Conservation (phyloP, 1,140 invertebrate genomes). For the Drosophila nebulosa region DNA sequence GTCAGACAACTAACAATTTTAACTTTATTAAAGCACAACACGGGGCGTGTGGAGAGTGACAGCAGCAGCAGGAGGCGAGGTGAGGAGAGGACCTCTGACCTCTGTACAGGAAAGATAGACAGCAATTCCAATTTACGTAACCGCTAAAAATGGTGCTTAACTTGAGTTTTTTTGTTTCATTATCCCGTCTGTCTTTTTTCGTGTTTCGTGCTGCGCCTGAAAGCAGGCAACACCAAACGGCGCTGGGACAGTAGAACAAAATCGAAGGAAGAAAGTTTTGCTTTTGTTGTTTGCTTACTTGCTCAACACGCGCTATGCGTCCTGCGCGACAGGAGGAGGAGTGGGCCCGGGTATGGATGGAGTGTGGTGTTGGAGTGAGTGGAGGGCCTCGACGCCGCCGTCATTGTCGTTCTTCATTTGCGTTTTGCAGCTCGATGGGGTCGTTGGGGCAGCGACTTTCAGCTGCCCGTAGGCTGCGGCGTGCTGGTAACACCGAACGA, state of each 20-base stretch:
- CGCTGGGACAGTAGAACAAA: background rate
- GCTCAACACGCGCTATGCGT: conserved; percentile 56
- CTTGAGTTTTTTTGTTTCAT: conserved; percentile 25
- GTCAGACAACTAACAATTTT: conserved; percentile 44
- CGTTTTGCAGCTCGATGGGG: conserved; percentile 37
- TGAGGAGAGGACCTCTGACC: background rate
- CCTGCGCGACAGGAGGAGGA: conserved; percentile 16
- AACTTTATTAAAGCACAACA: conserved; percentile 59
- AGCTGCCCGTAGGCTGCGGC: background rate
- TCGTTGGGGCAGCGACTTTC: background rate
- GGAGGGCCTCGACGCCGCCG: conserved; percentile 49
- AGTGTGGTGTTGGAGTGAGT: background rate
- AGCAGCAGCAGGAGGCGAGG: background rate
- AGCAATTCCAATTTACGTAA: conserved; percentile 70
- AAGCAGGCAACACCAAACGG: conserved; percentile 28
- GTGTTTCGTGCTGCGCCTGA: conserved; percentile 29
- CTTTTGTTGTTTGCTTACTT: conserved; percentile 74
- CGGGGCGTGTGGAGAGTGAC: background rate
- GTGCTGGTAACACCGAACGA: conserved; percentile 9
- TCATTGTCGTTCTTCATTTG: conserved; percentile 71
- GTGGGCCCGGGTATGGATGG: background rate
- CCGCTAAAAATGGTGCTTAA: conserved; percentile 56
- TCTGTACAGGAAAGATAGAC: conserved; percentile 24
- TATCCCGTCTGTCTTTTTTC: background rate
- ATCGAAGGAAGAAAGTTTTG: conserved; percentile 45